Evolutionary conservation across 2,113 vertebrate species (phyloP).

Genomic region (Python bivittatus): DNA sequence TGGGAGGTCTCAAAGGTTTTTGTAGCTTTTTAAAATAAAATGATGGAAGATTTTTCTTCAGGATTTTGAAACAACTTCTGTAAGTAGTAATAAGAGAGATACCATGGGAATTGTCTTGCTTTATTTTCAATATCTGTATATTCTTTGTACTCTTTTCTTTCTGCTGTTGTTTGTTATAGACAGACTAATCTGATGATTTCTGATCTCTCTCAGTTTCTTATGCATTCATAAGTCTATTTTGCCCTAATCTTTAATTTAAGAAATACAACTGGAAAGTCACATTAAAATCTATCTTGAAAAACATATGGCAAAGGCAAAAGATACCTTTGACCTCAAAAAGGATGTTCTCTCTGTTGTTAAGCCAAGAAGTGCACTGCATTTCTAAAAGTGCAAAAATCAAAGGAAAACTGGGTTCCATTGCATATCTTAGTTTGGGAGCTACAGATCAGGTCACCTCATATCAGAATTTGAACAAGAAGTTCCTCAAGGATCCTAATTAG

Average conservation of each 20-base stretch:
- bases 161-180: background rate
- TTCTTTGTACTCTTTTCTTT: background rate
- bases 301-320: background rate
- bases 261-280: background rate
- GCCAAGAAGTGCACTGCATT: background rate
- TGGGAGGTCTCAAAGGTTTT: background rate
- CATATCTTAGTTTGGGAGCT: background rate
- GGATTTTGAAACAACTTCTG: background rate
- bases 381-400: background rate
- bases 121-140: background rate
- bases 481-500: background rate
- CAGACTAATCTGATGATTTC: background rate
- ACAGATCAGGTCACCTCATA: background rate
- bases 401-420: background rate
- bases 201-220: background rate
- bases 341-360: background rate
- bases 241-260: background rate
- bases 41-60: background rate
- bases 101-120: background rate
- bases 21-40: background rate
- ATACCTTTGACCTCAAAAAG: background rate
- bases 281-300: background rate
- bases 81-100: background rate
- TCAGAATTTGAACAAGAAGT: background rate
- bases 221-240: background rate